A percentile compares a stretch with the other conserved stretches of the same genome.
These are phyloP conservation scores for Agrypnia vestita DNA, from an alignment of 1,140 invertebrate genomes.

Conservation along the genomic window DNA sequence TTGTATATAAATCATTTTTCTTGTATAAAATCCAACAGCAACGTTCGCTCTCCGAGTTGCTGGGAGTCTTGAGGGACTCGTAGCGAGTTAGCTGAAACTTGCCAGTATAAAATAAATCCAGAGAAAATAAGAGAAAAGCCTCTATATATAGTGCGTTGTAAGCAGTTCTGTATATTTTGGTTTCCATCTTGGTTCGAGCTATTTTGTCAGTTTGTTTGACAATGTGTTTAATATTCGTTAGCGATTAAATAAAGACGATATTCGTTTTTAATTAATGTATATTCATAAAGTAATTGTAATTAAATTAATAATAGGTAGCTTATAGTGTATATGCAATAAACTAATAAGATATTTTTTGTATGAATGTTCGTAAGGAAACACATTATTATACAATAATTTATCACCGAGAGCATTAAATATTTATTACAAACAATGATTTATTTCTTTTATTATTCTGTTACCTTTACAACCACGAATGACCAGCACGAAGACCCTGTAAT, in stretches of 20 bases:
- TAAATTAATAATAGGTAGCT: constrained; percentile 48
- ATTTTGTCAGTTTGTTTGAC: constrained; percentile 40
- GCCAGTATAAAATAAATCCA: constrained; percentile 9
- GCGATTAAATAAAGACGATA: constrained; percentile 50
- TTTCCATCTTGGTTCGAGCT: constrained; percentile 31
- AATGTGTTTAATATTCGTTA: constrained; percentile 34
- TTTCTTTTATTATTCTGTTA: background rate
- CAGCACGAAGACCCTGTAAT: no score
- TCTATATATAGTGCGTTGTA: constrained; percentile 7
- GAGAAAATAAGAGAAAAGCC: constrained; percentile 7
- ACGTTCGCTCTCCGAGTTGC: background rate
- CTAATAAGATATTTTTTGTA: constrained; percentile 56
- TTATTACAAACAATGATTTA: constrained; percentile 49
- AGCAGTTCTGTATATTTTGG: background rate
- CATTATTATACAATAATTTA: constrained; percentile 52
- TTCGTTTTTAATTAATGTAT: constrained; percentile 50
- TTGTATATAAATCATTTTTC: no score
- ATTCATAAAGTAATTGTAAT: constrained; percentile 31
- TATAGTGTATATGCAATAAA: constrained; percentile 52
- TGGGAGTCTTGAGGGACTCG: background rate
- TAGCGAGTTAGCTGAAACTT: constrained; percentile 4
- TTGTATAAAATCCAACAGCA: constrained; percentile 7
- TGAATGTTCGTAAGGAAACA: constrained; percentile 47
- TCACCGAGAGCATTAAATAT: constrained; percentile 53
- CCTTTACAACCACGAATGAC: background rate